phyloP scores from a whole-genome alignment of 2,888 invertebrate genomes.

The Morpho deidamia region DNA sequence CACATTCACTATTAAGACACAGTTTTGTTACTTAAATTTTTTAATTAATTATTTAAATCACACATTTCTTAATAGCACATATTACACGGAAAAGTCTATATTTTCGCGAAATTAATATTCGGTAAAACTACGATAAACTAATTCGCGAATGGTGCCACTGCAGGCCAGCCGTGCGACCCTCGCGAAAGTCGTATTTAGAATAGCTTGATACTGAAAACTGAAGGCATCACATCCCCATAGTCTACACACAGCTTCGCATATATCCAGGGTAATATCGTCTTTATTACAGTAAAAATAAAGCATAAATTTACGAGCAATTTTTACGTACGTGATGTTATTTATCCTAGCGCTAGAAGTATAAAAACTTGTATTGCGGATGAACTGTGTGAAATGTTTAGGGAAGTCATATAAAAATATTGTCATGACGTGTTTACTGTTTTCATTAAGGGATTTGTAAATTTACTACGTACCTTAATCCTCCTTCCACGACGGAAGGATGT shows the following conservation, averaged over 20 bases:
- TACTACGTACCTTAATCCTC: too few relatives aligned
- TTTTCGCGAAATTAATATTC: neutral
- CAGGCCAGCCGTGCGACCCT: constrained; percentile 34
- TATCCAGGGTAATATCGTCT: neutral
- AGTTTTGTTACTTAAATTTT: too few relatives aligned
- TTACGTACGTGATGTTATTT: neutral
- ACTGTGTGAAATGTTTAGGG: constrained; percentile 6
- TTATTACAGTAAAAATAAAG: neutral
- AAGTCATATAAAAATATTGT: neutral
- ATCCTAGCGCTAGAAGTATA: constrained; percentile 8
- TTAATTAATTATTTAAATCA: too few relatives aligned
- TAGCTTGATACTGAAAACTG: constrained; percentile 36
- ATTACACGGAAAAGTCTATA: too few relatives aligned
- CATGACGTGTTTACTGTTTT: neutral
- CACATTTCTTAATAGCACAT: too few relatives aligned
- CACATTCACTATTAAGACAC: too few relatives aligned
- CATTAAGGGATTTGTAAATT: neutral
- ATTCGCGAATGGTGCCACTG: neutral
- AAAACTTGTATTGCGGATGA: constrained; percentile 10
- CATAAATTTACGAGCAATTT: neutral
- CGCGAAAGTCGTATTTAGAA: constrained; percentile 37
- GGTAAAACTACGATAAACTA: constrained; percentile 11
- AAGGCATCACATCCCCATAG: constrained; percentile 9
- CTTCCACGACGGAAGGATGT: too few relatives aligned
- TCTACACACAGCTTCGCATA: neutral